Conservation (phyloP, 2,113 vertebrate species). For the Cyrtonyx montezumae region DNA sequence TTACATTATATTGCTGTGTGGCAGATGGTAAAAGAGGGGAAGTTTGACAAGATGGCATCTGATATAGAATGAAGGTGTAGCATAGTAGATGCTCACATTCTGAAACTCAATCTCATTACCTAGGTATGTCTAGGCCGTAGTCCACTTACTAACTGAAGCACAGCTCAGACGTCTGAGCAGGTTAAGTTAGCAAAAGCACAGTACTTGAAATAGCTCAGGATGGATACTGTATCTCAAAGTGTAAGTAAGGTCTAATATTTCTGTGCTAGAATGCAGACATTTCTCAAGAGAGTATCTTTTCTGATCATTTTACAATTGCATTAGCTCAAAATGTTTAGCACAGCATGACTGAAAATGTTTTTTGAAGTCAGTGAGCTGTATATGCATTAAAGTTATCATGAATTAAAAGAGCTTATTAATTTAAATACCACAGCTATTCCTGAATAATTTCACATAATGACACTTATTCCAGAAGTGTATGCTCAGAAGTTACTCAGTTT, state of each 20-base stretch:
- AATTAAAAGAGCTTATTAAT: not conserved
- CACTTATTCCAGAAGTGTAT: not conserved
- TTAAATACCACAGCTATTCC: not conserved
- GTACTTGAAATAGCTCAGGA: not conserved
- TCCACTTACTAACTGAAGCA: not conserved
- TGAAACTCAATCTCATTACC: not conserved
- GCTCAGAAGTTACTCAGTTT: not conserved
- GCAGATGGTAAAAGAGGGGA: too few species aligned
- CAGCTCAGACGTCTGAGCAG: not conserved
- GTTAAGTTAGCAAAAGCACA: not conserved
- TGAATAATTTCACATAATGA: not conserved
- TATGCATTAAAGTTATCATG: not conserved
- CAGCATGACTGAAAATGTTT: not conserved
- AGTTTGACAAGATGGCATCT: too few species aligned
- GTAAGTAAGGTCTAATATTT: not conserved
- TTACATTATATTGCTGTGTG: too few species aligned
- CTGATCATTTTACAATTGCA: not conserved
- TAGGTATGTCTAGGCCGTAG: accelerated
- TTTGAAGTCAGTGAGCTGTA: not conserved
- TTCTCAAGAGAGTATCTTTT: constrained; percentile 3
- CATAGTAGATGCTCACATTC: not conserved
- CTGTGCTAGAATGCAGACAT: not conserved
- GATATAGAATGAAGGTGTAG: too few species aligned
- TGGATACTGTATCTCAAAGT: not conserved
- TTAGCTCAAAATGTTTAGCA: not conserved